These are phyloP conservation scores for Brachyptera putata DNA, from an alignment of 2,888 invertebrate species.

Conservation along the genomic window DNA sequence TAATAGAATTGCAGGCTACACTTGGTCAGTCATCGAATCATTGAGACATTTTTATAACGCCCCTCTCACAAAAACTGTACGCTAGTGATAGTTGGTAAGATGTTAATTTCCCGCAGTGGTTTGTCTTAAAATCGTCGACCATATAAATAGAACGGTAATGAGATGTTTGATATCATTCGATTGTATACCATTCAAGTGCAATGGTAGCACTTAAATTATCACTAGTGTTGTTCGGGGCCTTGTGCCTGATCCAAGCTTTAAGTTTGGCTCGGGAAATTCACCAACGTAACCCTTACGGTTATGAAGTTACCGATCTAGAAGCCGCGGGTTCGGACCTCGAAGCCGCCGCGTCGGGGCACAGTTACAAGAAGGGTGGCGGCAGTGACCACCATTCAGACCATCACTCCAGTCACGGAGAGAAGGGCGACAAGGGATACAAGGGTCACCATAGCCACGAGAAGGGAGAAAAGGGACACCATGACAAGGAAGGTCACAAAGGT, in stretches of 20 bases:
- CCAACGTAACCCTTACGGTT: constrained; percentile 5
- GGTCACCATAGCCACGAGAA: constrained; percentile 73
- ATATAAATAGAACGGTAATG: constrained; percentile 19
- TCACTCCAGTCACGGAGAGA: constrained; percentile 66
- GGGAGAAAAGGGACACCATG: constrained; percentile 58
- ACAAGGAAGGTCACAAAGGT: constrained; percentile 54
- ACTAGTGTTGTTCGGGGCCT: constrained; percentile 8
- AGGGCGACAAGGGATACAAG: constrained; percentile 75
- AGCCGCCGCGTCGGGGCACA: constrained; percentile 35
- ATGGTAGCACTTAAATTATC: constrained; percentile 8
- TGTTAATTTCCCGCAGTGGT: constrained; percentile 13
- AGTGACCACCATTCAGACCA: constrained; percentile 63
- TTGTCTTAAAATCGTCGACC: constrained; percentile 1
- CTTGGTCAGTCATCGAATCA: constrained; percentile 16
- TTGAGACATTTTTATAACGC: constrained; percentile 11
- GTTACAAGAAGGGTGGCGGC: constrained; percentile 63
- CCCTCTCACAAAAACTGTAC: background rate
- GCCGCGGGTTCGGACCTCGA: constrained; percentile 37
- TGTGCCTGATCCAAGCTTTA: constrained; percentile 17
- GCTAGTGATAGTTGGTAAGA: constrained; percentile 1
- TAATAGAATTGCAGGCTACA: constrained; percentile 14
- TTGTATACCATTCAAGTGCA: background rate
- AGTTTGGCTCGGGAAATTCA: constrained; percentile 25
- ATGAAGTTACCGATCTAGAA: constrained; percentile 39
- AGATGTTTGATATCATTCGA: constrained; percentile 13